Evolutionary conservation across 1,140 invertebrate species (phyloP), one percentile per base, ranked within the genome.

Genomic region (Yoshiicerus persimilis): DNA sequence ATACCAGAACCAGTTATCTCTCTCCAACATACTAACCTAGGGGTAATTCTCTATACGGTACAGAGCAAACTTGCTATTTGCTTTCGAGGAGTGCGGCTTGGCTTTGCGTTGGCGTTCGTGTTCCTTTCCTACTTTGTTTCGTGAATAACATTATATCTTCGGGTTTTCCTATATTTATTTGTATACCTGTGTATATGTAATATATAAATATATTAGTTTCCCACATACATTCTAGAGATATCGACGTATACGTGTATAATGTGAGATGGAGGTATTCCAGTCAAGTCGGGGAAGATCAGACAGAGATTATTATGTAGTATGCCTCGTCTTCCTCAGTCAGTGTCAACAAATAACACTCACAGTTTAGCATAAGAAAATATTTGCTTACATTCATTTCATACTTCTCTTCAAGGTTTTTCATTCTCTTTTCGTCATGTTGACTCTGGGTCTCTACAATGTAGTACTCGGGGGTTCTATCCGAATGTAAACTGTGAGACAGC

Each of bases 351-450:
- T 70, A 70, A 70, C 30, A 70, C 25, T 70, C 66, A 30, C 66
- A 70, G 25, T 70, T 66, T 70, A 70, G 66, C 66, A 30, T 70
- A 30, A 70, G 66, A 70, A 70, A 70, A 70, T 70, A 70, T 70
- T 70, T 70, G 66, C 66, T 70, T 70, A 70, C 66, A 70, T 70
- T 70, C 66, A 70, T 70, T 70, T 70, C 66, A 70, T 70, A 70
- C 66, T 27, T 70, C 25, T 70, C 66, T 32, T 30, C 23, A 70
- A 70, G 25, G 13, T 30, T 70, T 70, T 30, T 70, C 66, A 70
- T 70, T 70, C 66, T 70, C 25, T 70, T 70, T 30, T 70, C 25
- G 20, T 56, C 66, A 13, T 70, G 66, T 70, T 70, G 66, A 70
- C 66, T 30, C 47, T 56, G n/a, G 47, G 23, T 70, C 66, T 30